Evolutionary conservation across 2,797 vertebrate genomes (phyloP), one percentile per base, ranked within the genome.

Genomic region (Acanthis flammea): DNA sequence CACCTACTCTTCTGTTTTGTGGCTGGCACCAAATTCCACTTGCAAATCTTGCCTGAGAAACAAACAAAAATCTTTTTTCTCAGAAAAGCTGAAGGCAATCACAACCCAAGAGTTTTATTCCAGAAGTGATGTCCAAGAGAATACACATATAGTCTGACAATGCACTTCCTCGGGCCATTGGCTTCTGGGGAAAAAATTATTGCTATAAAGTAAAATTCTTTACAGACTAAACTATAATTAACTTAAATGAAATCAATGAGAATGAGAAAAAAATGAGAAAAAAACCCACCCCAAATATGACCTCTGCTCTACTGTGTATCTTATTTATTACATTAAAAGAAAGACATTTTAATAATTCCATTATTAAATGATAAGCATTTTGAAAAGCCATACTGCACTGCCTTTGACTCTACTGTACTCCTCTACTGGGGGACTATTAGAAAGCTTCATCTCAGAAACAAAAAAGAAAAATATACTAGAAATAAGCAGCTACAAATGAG

Each of bases 11-110:
- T 91, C 5, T 3, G n/a, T 80, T 94, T 65, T 74, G 35, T 54
- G 68, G 90, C 5, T 86, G 68, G 78, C 61, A 92, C 10, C 65
- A 48, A 92, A 86, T 47, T 61, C 42, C 58, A 89, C 75, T 65
- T 54, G 50, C 42, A 80, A 91, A 68, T 86, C 42, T 86, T 2
- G 7, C 50, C 65, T 54, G 53, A 87, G 61, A 83, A 83, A 45
- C 45, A 77, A 88, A 18, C 50, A 84, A 73, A 81, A 82, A 31
- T 35, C 57, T 71, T 92, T 75, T 74, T 68, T 65, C 57, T 86
- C 45, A 65, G 57, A 80, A 80, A 82, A 83, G 39, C 50, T 80
- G 61, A 94, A 61, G 79, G 70, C 91, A 94, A 83, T 28, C 78
- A 80, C 45, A 89, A 72, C 35, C 39, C 70, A 74, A 71, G 14